phyloP scores from a whole-genome alignment of 2,888 invertebrate genomes.

The Nomada fucata region DNA sequence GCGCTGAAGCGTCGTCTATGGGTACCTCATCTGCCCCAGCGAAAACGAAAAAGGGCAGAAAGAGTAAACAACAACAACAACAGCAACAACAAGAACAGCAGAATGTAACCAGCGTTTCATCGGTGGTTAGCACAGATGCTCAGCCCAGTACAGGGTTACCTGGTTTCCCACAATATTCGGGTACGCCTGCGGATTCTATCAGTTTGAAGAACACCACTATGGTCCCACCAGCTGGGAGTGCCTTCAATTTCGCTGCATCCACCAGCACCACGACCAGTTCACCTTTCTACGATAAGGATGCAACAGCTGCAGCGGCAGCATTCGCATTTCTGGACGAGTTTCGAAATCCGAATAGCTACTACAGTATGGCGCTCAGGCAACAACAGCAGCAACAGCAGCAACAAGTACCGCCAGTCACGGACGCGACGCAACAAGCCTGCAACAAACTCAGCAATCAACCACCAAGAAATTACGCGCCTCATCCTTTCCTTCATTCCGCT shows the following conservation, averaged over 20 bases:
- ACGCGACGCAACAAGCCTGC: constrained; percentile 73
- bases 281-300: constrained; percentile 81
- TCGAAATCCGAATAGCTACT: constrained; percentile 81
- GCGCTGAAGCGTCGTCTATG: constrained; percentile 73
- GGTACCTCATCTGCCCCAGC: constrained; percentile 62
- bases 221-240: constrained; percentile 89
- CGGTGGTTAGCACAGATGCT: constrained; percentile 65
- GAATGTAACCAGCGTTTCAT: constrained; percentile 59
- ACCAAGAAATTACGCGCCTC: constrained; percentile 79
- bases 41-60: constrained; percentile 68
- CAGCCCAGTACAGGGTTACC: constrained; percentile 72
- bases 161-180: constrained; percentile 78
- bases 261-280: constrained; percentile 82
- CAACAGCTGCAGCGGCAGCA: constrained; percentile 80
- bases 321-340: constrained; percentile 82
- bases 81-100: constrained; percentile 75
- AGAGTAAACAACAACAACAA: constrained; percentile 65
- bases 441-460: constrained; percentile 80
- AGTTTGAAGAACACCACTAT: constrained; percentile 89
- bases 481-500: constrained; percentile 81
- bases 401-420: constrained; percentile 69
- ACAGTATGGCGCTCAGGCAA: constrained; percentile 78
- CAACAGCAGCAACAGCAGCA: constrained; percentile 72
- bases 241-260: constrained; percentile 93
- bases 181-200: constrained; percentile 83